phyloP scores from a whole-genome alignment of 2,113 vertebrate species.

The Pangasianodon gigas region DNA sequence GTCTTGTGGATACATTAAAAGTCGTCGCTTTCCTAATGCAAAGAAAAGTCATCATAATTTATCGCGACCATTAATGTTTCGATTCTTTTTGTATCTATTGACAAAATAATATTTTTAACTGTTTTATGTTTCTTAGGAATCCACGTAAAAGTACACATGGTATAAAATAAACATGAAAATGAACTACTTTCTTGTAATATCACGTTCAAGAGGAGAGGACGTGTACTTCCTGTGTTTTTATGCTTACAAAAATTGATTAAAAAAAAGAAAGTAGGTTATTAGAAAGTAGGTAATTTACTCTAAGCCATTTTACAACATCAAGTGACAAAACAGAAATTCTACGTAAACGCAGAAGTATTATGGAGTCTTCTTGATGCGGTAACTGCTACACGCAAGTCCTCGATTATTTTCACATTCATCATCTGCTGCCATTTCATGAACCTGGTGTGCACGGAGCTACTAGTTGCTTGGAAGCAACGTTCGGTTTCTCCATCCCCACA shows the following conservation, averaged over 20 bases:
- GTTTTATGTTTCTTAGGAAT: not conserved
- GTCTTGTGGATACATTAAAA: not conserved
- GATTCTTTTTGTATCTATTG: too few relatives aligned
- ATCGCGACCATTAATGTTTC: not conserved
- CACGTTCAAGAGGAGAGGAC: not conserved
- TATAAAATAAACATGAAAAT: not conserved
- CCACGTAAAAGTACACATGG: not conserved
- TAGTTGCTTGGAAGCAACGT: conserved; percentile 9
- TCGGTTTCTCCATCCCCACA: not conserved
- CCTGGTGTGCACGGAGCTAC: not conserved
- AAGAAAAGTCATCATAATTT: not conserved
- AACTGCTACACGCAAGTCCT: not conserved
- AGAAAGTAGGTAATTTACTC: not conserved
- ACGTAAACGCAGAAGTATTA: not conserved
- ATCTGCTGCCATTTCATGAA: not conserved
- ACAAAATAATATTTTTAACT: too few relatives aligned
- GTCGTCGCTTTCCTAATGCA: not conserved
- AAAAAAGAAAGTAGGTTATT: not conserved
- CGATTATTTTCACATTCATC: not conserved
- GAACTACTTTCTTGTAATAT: not conserved
- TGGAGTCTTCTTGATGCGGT: not conserved
- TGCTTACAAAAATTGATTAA: not conserved
- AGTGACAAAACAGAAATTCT: not conserved
- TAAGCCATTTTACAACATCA: not conserved
- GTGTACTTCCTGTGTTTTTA: not conserved